A percentile compares a stretch with the other conserved stretches of the same genome.
Evolutionary conservation across 2,888 invertebrate genomes (phyloP).

Genomic region (Electrophaes corylata): DNA sequence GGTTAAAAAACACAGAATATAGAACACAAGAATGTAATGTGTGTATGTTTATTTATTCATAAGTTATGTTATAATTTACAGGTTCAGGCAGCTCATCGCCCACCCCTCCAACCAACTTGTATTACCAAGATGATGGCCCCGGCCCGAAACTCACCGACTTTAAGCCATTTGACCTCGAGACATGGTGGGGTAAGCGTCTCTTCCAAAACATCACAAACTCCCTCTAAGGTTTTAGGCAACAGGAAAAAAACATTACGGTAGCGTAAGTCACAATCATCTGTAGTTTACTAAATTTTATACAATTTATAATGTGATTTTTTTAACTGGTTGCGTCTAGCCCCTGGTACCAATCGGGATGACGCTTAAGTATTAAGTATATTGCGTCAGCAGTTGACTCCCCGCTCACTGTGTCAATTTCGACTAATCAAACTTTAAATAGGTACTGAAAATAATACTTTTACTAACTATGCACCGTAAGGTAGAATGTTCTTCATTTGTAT

Average conservation of each 20-base stretch:
- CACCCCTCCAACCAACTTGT: slow-evolving; percentile 80
- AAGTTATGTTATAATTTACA: slow-evolving; percentile 43
- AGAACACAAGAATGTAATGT: not conserved
- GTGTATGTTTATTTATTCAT: not conserved
- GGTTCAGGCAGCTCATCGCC: slow-evolving; percentile 74
- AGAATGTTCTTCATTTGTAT: too few relatives aligned
- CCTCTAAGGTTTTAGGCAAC: slow-evolving; percentile 68
- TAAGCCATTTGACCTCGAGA: slow-evolving; percentile 95
- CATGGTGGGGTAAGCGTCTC: slow-evolving; percentile 95
- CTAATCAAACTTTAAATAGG: too few relatives aligned
- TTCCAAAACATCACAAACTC: slow-evolving; percentile 94
- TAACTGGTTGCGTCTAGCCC: too few relatives aligned
- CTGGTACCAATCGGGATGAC: too few relatives aligned
- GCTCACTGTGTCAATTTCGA: too few relatives aligned
- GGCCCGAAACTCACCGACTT: slow-evolving; percentile 90
- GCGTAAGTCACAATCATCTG: slow-evolving; percentile 81
- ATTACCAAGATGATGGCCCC: slow-evolving; percentile 90
- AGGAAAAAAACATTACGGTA: slow-evolving; percentile 60
- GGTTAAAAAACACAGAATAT: too few relatives aligned
- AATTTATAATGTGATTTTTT: not conserved
- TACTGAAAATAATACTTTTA: too few relatives aligned
- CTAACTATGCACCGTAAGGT: too few relatives aligned
- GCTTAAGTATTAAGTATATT: too few relatives aligned
- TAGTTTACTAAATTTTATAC: slow-evolving; percentile 75
- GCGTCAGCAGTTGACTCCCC: too few relatives aligned